Evolutionary conservation across 2,888 invertebrate genomes (phyloP).

Genomic region (Ellobium chinense): DNA sequence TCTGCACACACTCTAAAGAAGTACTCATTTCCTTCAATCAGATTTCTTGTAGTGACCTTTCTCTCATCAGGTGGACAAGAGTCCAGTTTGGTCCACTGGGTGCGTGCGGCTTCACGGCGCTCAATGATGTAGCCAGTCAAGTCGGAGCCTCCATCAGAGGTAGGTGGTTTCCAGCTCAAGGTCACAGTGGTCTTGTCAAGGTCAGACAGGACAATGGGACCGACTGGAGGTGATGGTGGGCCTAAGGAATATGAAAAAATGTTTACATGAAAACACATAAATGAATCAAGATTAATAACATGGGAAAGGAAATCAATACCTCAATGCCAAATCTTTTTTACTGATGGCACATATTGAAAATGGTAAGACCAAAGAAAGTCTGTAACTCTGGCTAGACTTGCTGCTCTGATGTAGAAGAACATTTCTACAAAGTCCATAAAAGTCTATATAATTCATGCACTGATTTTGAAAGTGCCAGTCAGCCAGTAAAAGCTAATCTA

Average conservation of each 20-base stretch:
- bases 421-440: too few relatives aligned
- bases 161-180: conserved; percentile 75
- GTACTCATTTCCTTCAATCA: conserved; percentile 81
- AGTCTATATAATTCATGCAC: too few relatives aligned
- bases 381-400: too few relatives aligned
- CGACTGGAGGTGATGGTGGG: conserved; percentile 55
- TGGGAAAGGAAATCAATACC: too few relatives aligned
- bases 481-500: too few relatives aligned
- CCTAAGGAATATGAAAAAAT: conserved; percentile 39
- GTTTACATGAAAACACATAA: too few relatives aligned
- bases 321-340: too few relatives aligned
- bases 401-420: too few relatives aligned
- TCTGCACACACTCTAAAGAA: conserved; percentile 92
- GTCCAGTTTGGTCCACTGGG: conserved; percentile 63
- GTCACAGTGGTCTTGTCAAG: conserved; percentile 64
- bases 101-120: conserved; percentile 75
- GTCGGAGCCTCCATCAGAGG: conserved; percentile 69
- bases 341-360: too few relatives aligned
- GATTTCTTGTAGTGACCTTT: conserved; percentile 59
- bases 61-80: conserved; percentile 52
- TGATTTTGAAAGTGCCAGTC: too few relatives aligned
- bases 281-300: too few relatives aligned
- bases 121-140: conserved; percentile 67
- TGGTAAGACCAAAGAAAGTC: too few relatives aligned
- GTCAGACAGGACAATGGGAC: conserved; percentile 67